Base-by-base conservation (phyloP, 2,888 invertebrate species). In the Calephelis perditalis region DNA sequence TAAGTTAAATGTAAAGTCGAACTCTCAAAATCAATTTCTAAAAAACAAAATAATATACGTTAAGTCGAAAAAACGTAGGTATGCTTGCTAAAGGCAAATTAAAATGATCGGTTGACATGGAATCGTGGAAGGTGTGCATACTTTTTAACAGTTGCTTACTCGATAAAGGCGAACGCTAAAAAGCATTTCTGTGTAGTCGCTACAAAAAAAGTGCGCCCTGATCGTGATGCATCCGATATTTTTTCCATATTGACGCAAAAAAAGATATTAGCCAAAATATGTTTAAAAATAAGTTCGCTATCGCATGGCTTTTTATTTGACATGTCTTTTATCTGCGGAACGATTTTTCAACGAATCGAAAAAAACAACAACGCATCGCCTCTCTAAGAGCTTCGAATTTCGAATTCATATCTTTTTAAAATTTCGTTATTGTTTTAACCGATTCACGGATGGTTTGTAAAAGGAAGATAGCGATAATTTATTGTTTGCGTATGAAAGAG, bases 141-240 rank as follows among this genome's bases (percentile, higher is more conserved):
- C 71, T 74, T 80, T 81, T 84, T 81, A 78, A 71, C 72, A 71
- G 76, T 75, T 77, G 76, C 75, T 72, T 73, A 72, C 71, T 70
- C 79, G 89, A 87, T 89, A 89, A 86, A 76, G 76, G 68, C 78
- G 81, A 78, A 81, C 76, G 78, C 79, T 86, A 87, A 88, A 89
- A 82, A 90, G 90, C 90, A 82, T 90, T 89, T 88, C 86, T 82
- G 87, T 90, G 90, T 90, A 81, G 73, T 75, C 40, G 40, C 76
- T 78, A 76, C 74, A 78, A 71, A 72, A 71, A 66, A 69, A 67
- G 75, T 65, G 66, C 72, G 74, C 69, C 59, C 65, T 67, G 73
- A 73, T 78, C 77, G 80, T 82, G 81, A 82, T 81, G 79, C 82
- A 77, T 71, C 74, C 77, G 77, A 77, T 74, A 80, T 82, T 86